Percentiles rank a stretch among this genome's conserved stretches.
Evolutionary conservation across 1,140 invertebrate genomes (phyloP).

Genomic region (Pogonus chalceus): DNA sequence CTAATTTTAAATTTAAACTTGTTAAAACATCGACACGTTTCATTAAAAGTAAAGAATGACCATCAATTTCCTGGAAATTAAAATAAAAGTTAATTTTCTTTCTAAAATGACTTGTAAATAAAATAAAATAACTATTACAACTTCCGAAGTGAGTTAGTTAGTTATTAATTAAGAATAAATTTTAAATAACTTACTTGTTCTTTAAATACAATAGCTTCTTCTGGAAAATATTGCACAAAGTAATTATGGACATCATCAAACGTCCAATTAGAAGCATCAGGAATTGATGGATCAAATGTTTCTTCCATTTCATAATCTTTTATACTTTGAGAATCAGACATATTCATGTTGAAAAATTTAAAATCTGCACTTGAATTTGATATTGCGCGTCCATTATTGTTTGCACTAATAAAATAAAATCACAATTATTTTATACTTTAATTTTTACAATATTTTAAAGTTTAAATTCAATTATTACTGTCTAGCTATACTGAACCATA

Average conservation of each 20-base stretch:
- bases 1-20: conserved; percentile 66
- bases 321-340: conserved; percentile 25
- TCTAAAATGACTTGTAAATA: no score
- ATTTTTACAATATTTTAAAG: no score
- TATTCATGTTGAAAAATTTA: neutral
- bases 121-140: neutral
- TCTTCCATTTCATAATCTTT: conserved; percentile 30
- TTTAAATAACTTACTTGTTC: conserved; percentile 53
- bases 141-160: neutral
- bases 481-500: no score
- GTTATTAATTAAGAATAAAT: neutral
- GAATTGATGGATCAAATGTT: conserved; percentile 54
- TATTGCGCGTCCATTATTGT: neutral
- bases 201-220: conserved; percentile 65
- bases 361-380: neutral
- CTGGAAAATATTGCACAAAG: conserved; percentile 60
- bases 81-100: conserved; percentile 13
- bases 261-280: conserved; percentile 70
- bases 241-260: conserved; percentile 72
- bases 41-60: conserved; percentile 67
- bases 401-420: no score
- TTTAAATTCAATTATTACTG: no score
- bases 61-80: conserved; percentile 74
- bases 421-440: no score
- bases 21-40: conserved; percentile 69